Evolutionary conservation across 2,888 invertebrate species (phyloP).

Genomic region (Nymphalis urticae): DNA sequence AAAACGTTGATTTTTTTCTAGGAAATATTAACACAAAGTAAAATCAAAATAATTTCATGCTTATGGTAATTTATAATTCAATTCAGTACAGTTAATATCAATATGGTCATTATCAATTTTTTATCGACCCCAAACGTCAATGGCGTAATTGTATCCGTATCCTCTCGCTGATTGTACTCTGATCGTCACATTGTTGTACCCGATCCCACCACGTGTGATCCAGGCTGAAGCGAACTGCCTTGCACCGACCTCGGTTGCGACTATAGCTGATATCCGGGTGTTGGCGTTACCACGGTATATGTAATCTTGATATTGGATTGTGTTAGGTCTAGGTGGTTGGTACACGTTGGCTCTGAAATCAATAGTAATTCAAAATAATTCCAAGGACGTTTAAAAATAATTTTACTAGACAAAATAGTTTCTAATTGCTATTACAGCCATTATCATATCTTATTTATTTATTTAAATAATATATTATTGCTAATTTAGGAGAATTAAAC

Average conservation of each 20-base stretch:
- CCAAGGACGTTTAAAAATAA: too few species aligned
- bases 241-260: slow-evolving; percentile 56
- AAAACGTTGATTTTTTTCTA: too few species aligned
- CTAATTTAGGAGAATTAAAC: too few species aligned
- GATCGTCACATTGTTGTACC: slow-evolving; percentile 53
- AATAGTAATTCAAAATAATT: neutral
- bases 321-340: slow-evolving; percentile 47
- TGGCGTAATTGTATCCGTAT: slow-evolving; percentile 60
- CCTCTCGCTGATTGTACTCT: slow-evolving; percentile 57
- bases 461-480: too few species aligned
- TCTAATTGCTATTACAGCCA: too few species aligned
- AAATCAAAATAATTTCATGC: too few species aligned
- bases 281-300: slow-evolving; percentile 54
- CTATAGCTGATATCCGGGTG: slow-evolving; percentile 55
- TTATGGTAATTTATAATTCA: too few species aligned
- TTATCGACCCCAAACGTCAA: slow-evolving; percentile 63
- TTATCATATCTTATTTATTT: too few species aligned
- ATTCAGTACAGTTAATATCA: too few species aligned
- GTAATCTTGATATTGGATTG: slow-evolving; percentile 61
- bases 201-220: slow-evolving; percentile 51
- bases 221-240: slow-evolving; percentile 56
- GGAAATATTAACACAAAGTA: too few species aligned
- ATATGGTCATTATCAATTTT: neutral
- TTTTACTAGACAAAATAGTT: too few species aligned
- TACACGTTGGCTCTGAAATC: slow-evolving; percentile 50